phyloP scores from a whole-genome alignment of 1,140 invertebrate species.

The Brachionus rubens region DNA sequence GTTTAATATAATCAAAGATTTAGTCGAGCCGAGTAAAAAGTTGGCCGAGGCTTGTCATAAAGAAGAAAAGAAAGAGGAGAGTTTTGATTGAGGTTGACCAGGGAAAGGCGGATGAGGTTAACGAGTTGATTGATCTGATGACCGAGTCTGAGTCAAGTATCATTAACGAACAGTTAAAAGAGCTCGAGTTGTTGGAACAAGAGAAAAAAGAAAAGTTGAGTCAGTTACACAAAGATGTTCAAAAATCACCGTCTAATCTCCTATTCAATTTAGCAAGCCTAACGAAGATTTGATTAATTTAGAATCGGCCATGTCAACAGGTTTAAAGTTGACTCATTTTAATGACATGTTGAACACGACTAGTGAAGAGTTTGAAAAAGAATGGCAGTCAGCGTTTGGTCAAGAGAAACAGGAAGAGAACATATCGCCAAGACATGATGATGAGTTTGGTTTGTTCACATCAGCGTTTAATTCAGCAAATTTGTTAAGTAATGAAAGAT shows the following conservation, averaged over 20 bases:
- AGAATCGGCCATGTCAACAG: background rate
- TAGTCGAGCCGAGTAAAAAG: conserved; percentile 27
- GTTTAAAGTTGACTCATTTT: conserved; percentile 26
- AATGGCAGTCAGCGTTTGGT: conserved; percentile 27
- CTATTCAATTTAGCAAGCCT: background rate
- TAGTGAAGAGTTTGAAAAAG: conserved; percentile 21
- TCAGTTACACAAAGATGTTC: background rate
- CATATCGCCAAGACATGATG: background rate
- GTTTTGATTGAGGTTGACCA: background rate
- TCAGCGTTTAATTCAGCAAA: conserved; percentile 9
- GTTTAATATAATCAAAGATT: conserved; percentile 77
- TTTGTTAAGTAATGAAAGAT: too few relatives aligned
- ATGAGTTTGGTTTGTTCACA: conserved; percentile 32
- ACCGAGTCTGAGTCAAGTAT: background rate
- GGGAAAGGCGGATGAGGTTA: conserved; percentile 24
- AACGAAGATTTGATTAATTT: conserved; percentile 12
- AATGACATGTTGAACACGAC: conserved; percentile 1
- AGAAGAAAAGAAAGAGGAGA: too few relatives aligned
- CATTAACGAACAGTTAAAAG: conserved; percentile 29
- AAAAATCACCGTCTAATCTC: conserved; percentile 1
- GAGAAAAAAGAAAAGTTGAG: background rate
- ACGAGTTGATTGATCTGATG: conserved; percentile 38
- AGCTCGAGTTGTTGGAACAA: background rate
- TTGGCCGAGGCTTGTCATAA: background rate
- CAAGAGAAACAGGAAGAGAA: background rate